Evolutionary conservation across 2,888 invertebrate species (phyloP).

Genomic region (Tipula lateralis): DNA sequence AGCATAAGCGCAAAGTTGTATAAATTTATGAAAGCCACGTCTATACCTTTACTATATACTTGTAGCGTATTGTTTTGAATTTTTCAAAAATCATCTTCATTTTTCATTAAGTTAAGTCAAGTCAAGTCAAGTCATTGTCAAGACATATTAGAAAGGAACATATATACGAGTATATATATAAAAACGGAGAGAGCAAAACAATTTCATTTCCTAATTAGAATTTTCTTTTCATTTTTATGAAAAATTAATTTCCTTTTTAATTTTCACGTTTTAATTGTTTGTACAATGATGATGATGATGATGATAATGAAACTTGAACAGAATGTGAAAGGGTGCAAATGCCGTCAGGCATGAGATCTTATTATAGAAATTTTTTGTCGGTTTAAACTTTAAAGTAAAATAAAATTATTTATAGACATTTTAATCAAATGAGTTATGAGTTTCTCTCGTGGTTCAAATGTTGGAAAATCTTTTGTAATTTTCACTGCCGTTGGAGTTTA

Average conservation of each 20-base stretch:
- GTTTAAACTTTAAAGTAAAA: too few relatives aligned
- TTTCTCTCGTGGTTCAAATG: too few relatives aligned
- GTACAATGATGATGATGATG: neutral
- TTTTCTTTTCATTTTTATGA: neutral
- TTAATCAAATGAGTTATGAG: too few relatives aligned
- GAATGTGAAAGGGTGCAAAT: neutral
- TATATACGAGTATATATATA: neutral
- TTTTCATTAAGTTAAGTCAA: too few relatives aligned
- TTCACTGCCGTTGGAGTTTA: too few relatives aligned
- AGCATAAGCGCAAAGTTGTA: neutral
- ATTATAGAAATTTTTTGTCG: neutral
- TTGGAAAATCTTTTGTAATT: too few relatives aligned
- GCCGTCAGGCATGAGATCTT: neutral
- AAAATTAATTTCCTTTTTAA: slow-evolving; percentile 1
- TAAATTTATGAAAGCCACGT: neutral
- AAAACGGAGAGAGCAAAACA: neutral
- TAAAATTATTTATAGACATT: too few relatives aligned
- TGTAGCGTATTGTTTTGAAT: neutral
- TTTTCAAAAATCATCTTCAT: neutral
- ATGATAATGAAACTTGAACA: neutral
- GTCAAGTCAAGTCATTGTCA: neutral
- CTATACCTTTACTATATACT: neutral
- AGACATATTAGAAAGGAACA: neutral
- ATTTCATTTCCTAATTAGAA: neutral
- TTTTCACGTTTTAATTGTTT: neutral